Evolutionary conservation across 2,888 invertebrate genomes (phyloP), one percentile per base, ranked within the genome.

Genomic region (Marasmarcha lunaedactyla): DNA sequence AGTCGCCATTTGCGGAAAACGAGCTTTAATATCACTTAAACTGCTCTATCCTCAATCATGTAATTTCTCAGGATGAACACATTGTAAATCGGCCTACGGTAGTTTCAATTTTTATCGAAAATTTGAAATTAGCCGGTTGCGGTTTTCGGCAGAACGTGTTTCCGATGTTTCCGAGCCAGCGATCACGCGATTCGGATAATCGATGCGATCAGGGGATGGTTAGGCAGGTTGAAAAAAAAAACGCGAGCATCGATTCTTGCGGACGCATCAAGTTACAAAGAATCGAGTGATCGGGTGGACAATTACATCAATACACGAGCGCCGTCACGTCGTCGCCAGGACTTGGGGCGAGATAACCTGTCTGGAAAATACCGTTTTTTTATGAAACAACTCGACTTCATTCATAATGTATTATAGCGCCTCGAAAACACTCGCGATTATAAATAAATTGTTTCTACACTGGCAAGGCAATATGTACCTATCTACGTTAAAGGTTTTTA

Each of bases 121-220:
- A 70, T 71, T 74, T 67, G 64, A 78, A 78, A 77, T 74, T 71
- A 69, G 69, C 70, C 65, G 55, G 58, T 68, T 81, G 83, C 66
- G 79, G 81, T 83, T 76, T 71, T 58, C 65, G 65, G 58, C 65
- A 77, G 74, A 25, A 78, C 79, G 78, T 76, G 77, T 74, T 74
- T 81, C 69, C 53, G 67, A 67, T 64, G 71, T 68, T 81, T 81
- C 79, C 73, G 70, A 71, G 63, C 34, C 54, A 55, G 51, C 55
- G 68, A 68, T 73, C 81, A 78, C 79, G 78, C 79, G 71, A 78
- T 69, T 57, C 52, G 50, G 42, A 59, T 52, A 59, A 60, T 61
- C 49, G 53, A 68, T 59, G 48, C 50, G 49, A 47, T 36, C 41
- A 37, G 27, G 30, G 30, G 34, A 34, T 13, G 34, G 35, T 5